These are phyloP conservation scores for Pseudorasbora parva DNA, from an alignment of 2,113 vertebrate species.

Conservation along the genomic window DNA sequence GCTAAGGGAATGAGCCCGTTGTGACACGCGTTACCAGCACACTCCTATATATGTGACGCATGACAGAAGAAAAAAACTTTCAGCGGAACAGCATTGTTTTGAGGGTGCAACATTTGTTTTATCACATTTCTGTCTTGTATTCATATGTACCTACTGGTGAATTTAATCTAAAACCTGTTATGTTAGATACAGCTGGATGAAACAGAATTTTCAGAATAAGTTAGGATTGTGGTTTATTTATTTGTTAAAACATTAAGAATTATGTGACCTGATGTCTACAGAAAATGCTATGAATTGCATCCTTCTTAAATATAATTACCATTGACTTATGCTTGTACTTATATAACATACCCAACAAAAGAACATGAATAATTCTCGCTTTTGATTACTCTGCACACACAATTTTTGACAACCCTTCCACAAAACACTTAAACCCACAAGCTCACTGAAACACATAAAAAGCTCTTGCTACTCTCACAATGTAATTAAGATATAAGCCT, in stretches of 20 bases:
- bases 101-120: conserved; percentile 12
- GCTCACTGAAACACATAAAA: neutral
- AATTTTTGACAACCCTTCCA: neutral
- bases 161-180: conserved; percentile 24
- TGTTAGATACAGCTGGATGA: conserved; percentile 11
- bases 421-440: neutral
- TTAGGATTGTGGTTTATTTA: neutral
- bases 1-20: conserved; percentile 8
- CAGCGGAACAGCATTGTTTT: neutral
- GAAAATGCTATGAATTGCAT: neutral
- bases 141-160: neutral
- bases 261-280: neutral
- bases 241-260: neutral
- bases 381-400: neutral
- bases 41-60: neutral
- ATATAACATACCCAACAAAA: neutral
- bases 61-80: conserved; percentile 9
- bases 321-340: too few relatives aligned
- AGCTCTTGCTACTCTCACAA: neutral
- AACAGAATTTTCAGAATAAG: neutral
- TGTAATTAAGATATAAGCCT: neutral
- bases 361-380: neutral
- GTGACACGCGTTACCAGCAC: conserved; percentile 7
- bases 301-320: neutral
- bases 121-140: conserved; percentile 28